Conservation (phyloP, 2,113 vertebrate genomes). For the Setophaga petechia region DNA sequence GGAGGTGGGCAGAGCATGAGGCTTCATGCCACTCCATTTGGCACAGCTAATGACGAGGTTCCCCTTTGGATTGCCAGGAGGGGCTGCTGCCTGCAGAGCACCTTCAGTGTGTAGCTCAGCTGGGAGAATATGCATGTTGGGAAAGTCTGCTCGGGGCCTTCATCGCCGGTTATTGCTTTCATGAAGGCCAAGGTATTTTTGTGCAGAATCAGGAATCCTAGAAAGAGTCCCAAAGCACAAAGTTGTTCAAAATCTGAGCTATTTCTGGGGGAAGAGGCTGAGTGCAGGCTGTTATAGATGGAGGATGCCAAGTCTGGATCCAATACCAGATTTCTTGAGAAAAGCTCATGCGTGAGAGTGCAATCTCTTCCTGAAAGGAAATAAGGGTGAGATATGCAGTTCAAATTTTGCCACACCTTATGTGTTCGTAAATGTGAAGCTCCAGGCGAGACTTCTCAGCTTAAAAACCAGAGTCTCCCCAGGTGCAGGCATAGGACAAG, state of each 20-base stretch:
- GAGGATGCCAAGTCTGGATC: not conserved
- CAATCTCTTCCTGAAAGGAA: not conserved
- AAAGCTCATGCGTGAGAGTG: not conserved
- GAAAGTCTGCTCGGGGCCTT: not conserved
- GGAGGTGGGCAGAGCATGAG: not conserved
- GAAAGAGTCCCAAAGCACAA: not conserved
- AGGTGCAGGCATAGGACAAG: not conserved
- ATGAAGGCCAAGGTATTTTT: not conserved
- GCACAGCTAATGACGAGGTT: not conserved
- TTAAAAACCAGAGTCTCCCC: not conserved
- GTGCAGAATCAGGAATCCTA: not conserved
- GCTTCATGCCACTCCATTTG: not conserved
- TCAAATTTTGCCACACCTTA: not conserved
- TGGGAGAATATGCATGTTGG: not conserved
- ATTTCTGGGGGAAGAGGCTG: not conserved
- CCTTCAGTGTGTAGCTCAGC: not conserved
- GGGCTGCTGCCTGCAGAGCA: not conserved
- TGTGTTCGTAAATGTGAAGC: not conserved
- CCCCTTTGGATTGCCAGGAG: not conserved
- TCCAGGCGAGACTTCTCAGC: not conserved
- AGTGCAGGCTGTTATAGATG: not conserved
- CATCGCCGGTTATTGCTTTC: rapidly evolving
- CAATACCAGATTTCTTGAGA: not conserved
- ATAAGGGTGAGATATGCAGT: not conserved
- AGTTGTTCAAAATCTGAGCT: not conserved